Evolutionary conservation across 2,113 vertebrate species (phyloP).

Genomic region (Scomber japonicus): DNA sequence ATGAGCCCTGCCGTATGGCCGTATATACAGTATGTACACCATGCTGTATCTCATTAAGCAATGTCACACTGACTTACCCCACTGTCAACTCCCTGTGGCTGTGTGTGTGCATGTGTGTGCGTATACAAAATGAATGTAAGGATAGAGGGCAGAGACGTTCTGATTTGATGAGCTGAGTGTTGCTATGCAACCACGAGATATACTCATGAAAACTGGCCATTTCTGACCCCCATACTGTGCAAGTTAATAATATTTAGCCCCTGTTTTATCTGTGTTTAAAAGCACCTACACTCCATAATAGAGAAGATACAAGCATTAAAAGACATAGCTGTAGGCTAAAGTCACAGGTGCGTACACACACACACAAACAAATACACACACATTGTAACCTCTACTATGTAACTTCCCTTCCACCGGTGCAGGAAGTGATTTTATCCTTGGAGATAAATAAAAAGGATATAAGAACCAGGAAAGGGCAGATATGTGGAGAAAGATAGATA

Average conservation of each 20-base stretch:
- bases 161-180: conserved; percentile 48
- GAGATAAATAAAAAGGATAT: conserved; percentile 64
- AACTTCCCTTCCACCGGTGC: conserved; percentile 19
- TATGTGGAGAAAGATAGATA: conserved; percentile 58
- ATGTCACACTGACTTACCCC: conserved; percentile 66
- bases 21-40: conserved; percentile 37
- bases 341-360: conserved; percentile 10
- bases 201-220: conserved; percentile 39
- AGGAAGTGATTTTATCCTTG: conserved; percentile 58
- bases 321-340: conserved; percentile 1
- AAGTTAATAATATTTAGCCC: conserved; percentile 45
- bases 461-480: conserved; percentile 62
- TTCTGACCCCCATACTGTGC: conserved; percentile 31
- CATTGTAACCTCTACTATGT: neutral
- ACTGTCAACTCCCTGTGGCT: conserved; percentile 47
- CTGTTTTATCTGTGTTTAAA: conserved; percentile 47
- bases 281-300: conserved; percentile 17
- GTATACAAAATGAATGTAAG: conserved; percentile 17
- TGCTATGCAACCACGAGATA: conserved; percentile 62
- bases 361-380: neutral
- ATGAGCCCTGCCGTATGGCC: conserved; percentile 54
- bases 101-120: neutral
- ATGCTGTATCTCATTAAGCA: conserved; percentile 69
- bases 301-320: conserved; percentile 5
- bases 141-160: conserved; percentile 23